Conservation (phyloP, 2,888 invertebrate genomes). For the Cynaeus angustus region DNA sequence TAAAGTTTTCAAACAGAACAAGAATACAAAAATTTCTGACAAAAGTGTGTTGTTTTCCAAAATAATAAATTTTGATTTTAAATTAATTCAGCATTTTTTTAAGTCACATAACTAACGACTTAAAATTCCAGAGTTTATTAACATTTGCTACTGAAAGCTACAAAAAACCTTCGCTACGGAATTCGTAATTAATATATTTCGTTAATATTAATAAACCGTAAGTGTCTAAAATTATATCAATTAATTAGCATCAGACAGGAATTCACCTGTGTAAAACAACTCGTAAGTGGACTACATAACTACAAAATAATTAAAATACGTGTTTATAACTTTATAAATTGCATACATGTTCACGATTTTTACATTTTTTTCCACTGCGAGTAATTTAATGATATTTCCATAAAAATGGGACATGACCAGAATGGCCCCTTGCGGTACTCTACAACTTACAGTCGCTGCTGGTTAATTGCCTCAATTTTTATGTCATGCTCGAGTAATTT, state of each 20-base stretch:
- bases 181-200: neutral
- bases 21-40: no score
- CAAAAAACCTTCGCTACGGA: neutral
- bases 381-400: neutral
- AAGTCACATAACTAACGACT: neutral
- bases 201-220: neutral
- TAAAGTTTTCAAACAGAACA: no score
- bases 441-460: neutral
- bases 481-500: conserved; percentile 2
- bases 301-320: no score
- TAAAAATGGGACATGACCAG: conserved; percentile 4
- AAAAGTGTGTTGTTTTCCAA: no score
- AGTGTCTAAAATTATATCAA: neutral
- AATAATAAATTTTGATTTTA: no score
- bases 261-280: no score
- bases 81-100: no score
- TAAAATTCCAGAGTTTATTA: neutral
- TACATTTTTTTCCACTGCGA: neutral
- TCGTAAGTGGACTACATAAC: no score
- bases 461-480: conserved; percentile 8
- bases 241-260: no score
- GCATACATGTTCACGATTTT: no score
- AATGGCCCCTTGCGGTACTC: conserved; percentile 13
- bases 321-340: no score
- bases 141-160: neutral